Evolutionary conservation across 2,797 vertebrate genomes (phyloP).

Genomic region (Pygocentrus nattereri): DNA sequence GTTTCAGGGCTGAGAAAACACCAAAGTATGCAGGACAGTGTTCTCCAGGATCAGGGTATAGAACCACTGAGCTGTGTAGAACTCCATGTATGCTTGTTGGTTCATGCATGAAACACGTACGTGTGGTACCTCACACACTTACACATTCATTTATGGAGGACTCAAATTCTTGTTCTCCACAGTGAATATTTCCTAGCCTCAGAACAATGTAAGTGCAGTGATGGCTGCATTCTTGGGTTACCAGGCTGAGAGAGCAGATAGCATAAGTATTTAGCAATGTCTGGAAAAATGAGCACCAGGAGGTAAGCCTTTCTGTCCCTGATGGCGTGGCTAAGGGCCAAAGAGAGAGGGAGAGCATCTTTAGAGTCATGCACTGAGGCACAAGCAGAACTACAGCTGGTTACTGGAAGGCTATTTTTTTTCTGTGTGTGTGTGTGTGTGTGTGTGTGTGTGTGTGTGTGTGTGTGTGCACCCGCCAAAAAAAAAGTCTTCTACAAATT

Average conservation of each 20-base stretch:
- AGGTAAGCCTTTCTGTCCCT: conserved; percentile 58
- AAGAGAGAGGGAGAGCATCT: conserved; percentile 30
- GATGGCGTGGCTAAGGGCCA: conserved; percentile 62
- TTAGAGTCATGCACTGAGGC: conserved; percentile 59
- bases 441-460: not conserved
- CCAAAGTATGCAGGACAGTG: not conserved
- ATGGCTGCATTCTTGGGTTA: conserved; percentile 56
- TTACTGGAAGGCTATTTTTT: conserved; percentile 70
- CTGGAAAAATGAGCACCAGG: conserved; percentile 57
- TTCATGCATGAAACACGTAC: conserved; percentile 20
- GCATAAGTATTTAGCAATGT: conserved; percentile 57
- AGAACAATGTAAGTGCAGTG: conserved; percentile 67
- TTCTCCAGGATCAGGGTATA: not conserved
- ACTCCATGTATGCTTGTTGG: not conserved
- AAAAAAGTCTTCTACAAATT: conserved; percentile 30
- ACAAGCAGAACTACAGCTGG: conserved; percentile 63
- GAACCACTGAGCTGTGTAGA: not conserved
- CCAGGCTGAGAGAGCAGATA: conserved; percentile 57
- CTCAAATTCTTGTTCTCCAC: conserved; percentile 62
- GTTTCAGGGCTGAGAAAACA: not conserved
- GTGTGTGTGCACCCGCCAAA: conserved; percentile 25
- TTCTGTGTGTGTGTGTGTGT: conserved; percentile 38
- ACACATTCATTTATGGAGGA: conserved; percentile 50
- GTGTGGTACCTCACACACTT: conserved; percentile 29
- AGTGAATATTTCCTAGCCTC: conserved; percentile 56